A percentile compares a stretch with the other conserved stretches of the same genome.
Conservation (phyloP, 1,140 invertebrate species). For the Macrostomum lignano region DNA sequence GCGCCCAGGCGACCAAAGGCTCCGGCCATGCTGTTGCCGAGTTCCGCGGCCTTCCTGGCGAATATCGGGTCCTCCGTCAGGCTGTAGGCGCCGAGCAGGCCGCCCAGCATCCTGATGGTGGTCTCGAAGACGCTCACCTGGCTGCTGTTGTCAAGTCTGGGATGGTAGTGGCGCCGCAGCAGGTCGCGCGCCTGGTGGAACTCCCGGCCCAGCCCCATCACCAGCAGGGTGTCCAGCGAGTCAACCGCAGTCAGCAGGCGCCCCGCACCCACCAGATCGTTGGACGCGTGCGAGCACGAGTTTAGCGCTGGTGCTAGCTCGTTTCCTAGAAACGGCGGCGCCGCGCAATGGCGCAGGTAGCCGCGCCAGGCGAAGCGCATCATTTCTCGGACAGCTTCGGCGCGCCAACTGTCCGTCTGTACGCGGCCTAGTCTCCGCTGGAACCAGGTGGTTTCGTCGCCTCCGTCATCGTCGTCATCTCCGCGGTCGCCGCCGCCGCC, state of each 20-base stretch:
- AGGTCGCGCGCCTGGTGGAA: slow-evolving; percentile 67
- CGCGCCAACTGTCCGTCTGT: too few species aligned
- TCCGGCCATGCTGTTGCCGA: too few species aligned
- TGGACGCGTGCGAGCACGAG: slow-evolving; percentile 52
- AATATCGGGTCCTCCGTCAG: slow-evolving; percentile 50
- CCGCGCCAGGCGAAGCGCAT: too few species aligned
- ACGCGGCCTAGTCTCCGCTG: too few species aligned
- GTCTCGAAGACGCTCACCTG: slow-evolving; percentile 90
- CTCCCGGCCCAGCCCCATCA: slow-evolving; percentile 83
- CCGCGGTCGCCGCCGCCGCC: too few species aligned
- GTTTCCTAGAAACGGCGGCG: too few species aligned
- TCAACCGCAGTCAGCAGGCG: slow-evolving; percentile 80
- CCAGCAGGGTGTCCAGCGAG: slow-evolving; percentile 71
- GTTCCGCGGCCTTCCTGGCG: slow-evolving; percentile 54
- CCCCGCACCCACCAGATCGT: slow-evolving; percentile 52
- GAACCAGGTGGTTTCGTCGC: too few species aligned
- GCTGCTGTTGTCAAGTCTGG: slow-evolving; percentile 38
- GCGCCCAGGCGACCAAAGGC: too few species aligned
- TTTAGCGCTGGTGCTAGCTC: too few species aligned
- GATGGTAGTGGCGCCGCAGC: slow-evolving; percentile 55
- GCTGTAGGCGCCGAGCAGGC: slow-evolving; percentile 61
- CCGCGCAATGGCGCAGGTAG: too few species aligned
- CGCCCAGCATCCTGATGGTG: slow-evolving; percentile 82
- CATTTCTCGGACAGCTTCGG: too few species aligned
- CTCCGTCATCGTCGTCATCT: too few species aligned